These are phyloP conservation scores for Tor tambroides DNA, from an alignment of 2,113 vertebrate genomes.

Conservation along the genomic window DNA sequence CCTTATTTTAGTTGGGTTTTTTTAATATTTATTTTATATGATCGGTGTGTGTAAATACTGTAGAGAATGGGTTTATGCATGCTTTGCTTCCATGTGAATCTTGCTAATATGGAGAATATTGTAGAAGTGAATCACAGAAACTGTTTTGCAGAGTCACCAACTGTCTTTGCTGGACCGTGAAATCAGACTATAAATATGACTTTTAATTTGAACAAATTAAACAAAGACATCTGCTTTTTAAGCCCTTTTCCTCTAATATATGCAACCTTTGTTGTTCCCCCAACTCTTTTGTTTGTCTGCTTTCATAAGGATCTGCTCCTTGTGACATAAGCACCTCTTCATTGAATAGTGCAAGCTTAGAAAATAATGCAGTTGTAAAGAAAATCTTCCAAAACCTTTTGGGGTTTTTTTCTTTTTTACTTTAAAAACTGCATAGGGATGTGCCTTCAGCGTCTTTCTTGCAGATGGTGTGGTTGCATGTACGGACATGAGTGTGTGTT, in stretches of 20 bases:
- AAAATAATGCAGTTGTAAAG: neutral
- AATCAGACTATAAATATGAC: neutral
- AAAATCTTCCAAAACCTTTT: neutral
- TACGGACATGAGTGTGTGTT: neutral
- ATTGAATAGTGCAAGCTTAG: neutral
- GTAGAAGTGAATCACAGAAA: neutral
- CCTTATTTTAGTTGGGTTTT: neutral
- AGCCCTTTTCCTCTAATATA: neutral
- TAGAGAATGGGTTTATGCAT: neutral
- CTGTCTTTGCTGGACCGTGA: neutral
- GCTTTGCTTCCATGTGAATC: neutral
- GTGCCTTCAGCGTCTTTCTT: neutral
- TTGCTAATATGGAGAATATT: neutral
- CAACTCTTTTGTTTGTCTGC: neutral
- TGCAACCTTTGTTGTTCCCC: neutral
- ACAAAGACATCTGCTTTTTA: slow-evolving; percentile 2
- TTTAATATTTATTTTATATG: neutral
- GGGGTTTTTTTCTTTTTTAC: neutral
- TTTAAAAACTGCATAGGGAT: neutral
- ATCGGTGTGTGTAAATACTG: neutral
- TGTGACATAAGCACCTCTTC: neutral
- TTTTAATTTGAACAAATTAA: neutral
- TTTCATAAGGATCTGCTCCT: neutral
- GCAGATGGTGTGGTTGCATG: neutral
- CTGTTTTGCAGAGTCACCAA: neutral